Evolutionary conservation across 1,140 invertebrate genomes (phyloP).

Genomic region (Brachionus rubens): DNA sequence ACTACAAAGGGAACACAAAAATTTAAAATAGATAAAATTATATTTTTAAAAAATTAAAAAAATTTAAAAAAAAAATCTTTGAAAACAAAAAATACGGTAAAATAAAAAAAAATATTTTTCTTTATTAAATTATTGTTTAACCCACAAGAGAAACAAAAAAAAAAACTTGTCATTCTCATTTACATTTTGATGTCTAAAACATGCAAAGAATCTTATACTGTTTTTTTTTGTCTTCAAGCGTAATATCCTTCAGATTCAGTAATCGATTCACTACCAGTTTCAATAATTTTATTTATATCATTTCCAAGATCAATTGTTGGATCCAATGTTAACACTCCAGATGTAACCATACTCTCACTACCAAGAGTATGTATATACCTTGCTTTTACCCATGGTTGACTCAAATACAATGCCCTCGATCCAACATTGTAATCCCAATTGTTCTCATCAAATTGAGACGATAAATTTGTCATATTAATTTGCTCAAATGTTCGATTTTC

Average conservation of each 20-base stretch:
- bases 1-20: too few species aligned
- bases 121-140: not conserved
- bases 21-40: too few species aligned
- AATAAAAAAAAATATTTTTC: not conserved
- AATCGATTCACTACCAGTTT: not conserved
- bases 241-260: conserved; percentile 39
- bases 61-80: not conserved
- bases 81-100: not conserved
- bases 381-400: conserved; percentile 30
- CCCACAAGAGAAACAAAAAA: too few species aligned
- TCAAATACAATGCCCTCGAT: conserved; percentile 17
- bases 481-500: not conserved
- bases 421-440: conserved; percentile 38
- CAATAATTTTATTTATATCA: conserved; percentile 39
- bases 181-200: not conserved
- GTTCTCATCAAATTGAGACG: conserved; percentile 42
- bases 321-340: conserved; percentile 22
- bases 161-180: not conserved
- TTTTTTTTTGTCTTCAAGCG: conserved; percentile 18
- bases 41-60: too few species aligned
- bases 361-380: conserved; percentile 18
- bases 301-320: conserved; percentile 1
- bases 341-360: conserved; percentile 22
- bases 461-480: conserved; percentile 27
- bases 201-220: not conserved